Evolutionary conservation across 53 echinoderm and acorn worm species (phyloP).

Genomic region (Paracentrotus lividus): DNA sequence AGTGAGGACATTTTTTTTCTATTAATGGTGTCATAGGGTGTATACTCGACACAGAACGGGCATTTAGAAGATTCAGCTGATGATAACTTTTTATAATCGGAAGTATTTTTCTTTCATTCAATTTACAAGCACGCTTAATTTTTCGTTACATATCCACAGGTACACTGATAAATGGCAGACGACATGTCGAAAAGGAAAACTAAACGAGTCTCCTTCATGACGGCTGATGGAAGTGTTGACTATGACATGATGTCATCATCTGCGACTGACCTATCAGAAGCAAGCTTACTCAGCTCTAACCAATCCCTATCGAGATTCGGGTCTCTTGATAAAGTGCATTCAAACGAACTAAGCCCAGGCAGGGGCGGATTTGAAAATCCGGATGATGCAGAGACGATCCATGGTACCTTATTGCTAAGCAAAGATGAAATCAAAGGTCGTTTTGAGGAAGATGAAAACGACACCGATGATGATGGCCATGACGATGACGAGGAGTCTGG

Average conservation of each 20-base stretch:
- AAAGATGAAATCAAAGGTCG: neutral
- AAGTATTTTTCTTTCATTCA: no score
- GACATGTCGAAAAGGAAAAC: neutral
- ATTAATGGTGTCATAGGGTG: no score
- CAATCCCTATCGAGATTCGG: neutral
- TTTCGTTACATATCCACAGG: no score
- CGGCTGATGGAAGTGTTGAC: neutral
- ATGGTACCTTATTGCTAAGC: neutral
- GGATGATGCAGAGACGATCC: neutral
- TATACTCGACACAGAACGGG: no score
- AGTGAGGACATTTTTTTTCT: no score
- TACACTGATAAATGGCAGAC: neutral
- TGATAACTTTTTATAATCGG: no score
- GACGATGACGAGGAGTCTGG: conserved; percentile 6
- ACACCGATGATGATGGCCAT: neutral
- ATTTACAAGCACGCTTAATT: no score
- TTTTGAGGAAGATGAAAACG: neutral
- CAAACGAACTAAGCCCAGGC: neutral
- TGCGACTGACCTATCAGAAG: conserved; percentile 30
- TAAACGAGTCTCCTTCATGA: conserved; percentile 23
- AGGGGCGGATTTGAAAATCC: neutral
- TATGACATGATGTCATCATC: neutral
- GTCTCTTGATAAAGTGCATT: neutral
- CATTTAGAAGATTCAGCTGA: no score
- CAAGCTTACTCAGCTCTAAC: neutral